Evolutionary conservation across 1,140 invertebrate species (phyloP).

Genomic region (Chelonus insularis): DNA sequence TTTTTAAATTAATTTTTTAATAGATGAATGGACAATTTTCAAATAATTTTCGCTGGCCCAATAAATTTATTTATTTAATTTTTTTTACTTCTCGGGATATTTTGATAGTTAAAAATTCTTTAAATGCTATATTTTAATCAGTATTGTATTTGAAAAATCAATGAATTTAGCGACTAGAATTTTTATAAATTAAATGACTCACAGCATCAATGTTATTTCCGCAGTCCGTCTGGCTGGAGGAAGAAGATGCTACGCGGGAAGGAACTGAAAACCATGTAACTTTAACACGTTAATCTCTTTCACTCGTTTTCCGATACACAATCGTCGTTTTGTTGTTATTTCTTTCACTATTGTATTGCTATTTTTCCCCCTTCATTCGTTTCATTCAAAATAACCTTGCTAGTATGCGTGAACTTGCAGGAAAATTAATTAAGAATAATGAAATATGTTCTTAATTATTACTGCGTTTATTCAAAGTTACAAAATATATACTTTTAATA

Average conservation of each 20-base stretch:
- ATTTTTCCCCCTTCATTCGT: neutral
- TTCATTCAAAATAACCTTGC: neutral
- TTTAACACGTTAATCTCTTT: conserved; percentile 53
- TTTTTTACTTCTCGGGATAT: too few species aligned
- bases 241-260: conserved; percentile 59
- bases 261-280: conserved; percentile 58
- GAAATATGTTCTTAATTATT: neutral
- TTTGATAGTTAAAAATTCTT: too few species aligned
- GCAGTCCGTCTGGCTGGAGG: conserved; percentile 73
- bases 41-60: too few species aligned
- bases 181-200: conserved; percentile 28
- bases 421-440: neutral
- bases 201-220: conserved; percentile 54
- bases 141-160: neutral
- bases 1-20: too few species aligned
- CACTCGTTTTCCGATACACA: conserved; percentile 31
- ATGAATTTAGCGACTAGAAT: neutral
- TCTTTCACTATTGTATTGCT: conserved; percentile 7
- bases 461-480: neutral
- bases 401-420: conserved; percentile 1
- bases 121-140: too few species aligned
- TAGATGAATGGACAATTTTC: too few species aligned
- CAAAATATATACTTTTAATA: neutral
- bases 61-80: too few species aligned
- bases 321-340: conserved; percentile 25